These are phyloP conservation scores for Dioctria linearis DNA, from an alignment of 2,888 invertebrate species.

Conservation along the genomic window DNA sequence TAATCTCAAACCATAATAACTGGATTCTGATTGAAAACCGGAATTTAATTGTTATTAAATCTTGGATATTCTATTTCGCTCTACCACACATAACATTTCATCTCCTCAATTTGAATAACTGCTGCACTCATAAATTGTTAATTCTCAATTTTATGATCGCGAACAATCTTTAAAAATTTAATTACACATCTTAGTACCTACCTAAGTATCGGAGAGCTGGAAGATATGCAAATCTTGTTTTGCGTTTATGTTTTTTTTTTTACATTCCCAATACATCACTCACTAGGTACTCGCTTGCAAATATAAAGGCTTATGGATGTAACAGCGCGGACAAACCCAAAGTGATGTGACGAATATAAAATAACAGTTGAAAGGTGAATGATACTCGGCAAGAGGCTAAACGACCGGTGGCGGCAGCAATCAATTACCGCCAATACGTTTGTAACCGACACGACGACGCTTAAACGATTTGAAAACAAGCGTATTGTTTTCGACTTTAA, in stretches of 20 bases:
- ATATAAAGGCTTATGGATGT: not conserved
- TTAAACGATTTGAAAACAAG: too few relatives aligned
- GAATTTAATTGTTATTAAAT: too few relatives aligned
- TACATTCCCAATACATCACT: too few relatives aligned
- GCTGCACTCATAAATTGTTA: constrained; percentile 20
- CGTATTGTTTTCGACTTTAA: too few relatives aligned
- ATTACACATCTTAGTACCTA: constrained; percentile 17
- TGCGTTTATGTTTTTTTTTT: not conserved
- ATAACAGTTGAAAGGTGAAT: constrained; percentile 19
- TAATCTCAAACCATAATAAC: too few relatives aligned
- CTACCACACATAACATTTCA: too few relatives aligned
- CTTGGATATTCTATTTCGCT: too few relatives aligned
- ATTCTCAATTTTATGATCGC: constrained; percentile 25
- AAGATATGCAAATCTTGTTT: too few relatives aligned
- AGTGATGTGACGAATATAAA: constrained; percentile 31
- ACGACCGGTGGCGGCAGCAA: constrained; percentile 19
- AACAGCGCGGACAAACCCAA: constrained; percentile 6
- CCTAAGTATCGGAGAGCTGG: not conserved
- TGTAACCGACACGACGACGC: not conserved
- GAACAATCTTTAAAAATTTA: constrained; percentile 20
- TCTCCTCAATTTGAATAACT: too few relatives aligned
- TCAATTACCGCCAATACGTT: constrained; percentile 25
- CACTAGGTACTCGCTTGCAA: too few relatives aligned
- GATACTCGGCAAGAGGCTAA: constrained; percentile 22
- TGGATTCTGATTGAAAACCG: too few relatives aligned